Conservation (phyloP, 1,140 invertebrate genomes). For the Cataglyphis hispanica region DNA sequence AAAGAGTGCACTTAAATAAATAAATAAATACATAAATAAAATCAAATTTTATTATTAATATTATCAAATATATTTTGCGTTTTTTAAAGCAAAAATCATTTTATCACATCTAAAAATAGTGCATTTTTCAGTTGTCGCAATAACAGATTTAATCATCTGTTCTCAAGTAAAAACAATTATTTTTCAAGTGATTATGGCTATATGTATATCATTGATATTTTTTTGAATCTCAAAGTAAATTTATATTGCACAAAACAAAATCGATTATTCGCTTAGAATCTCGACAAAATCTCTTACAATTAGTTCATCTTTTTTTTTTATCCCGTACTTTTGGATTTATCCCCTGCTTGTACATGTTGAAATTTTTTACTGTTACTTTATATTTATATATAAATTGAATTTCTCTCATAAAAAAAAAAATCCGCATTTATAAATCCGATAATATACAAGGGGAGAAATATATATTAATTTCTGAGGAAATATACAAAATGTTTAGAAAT, state of each 20-base stretch:
- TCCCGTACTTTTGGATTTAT: not conserved
- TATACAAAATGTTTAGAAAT: not conserved
- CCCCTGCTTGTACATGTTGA: not conserved
- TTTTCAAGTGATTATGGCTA: not conserved
- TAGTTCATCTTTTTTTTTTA: conserved; percentile 19
- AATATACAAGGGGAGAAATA: not conserved
- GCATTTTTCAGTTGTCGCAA: not conserved
- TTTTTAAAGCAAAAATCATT: not conserved
- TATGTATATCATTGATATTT: not conserved
- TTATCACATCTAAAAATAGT: not conserved
- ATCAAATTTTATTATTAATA: conserved; percentile 7
- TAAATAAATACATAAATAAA: not conserved
- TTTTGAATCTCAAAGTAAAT: conserved; percentile 15
- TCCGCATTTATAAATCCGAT: not conserved
- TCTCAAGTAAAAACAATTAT: not conserved
- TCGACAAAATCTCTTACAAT: conserved; percentile 17
- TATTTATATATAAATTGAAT: too few relatives aligned
- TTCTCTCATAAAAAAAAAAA: not conserved
- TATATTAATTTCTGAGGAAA: not conserved
- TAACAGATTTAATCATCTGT: not conserved
- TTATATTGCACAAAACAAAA: not conserved
- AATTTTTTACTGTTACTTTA: conserved; percentile 27
- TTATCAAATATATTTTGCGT: not conserved
- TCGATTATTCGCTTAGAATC: conserved; percentile 47
- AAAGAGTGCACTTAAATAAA: not conserved